These are phyloP conservation scores for Bombus superbus DNA, from an alignment of 1,140 invertebrate species.

Conservation along the genomic window DNA sequence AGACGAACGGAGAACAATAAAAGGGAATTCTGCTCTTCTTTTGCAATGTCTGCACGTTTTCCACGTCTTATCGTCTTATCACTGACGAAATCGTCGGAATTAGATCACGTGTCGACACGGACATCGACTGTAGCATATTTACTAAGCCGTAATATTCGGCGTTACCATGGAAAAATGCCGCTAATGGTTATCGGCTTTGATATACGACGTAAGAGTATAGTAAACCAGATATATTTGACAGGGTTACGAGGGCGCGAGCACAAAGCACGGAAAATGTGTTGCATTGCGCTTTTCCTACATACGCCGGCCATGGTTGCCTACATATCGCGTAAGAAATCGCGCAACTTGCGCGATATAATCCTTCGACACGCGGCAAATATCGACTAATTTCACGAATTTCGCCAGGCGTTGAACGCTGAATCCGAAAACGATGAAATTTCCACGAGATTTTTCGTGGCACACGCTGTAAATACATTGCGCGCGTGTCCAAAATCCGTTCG, in stretches of 20 bases:
- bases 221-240: conserved; percentile 52
- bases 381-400: not conserved
- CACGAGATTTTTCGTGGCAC: not conserved
- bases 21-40: not conserved
- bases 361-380: not conserved
- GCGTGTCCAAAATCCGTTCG: not conserved
- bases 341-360: conserved; percentile 12
- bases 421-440: not conserved
- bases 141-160: not conserved
- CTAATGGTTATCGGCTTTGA: conserved; percentile 50
- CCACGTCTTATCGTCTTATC: not conserved
- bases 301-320: not conserved
- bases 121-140: not conserved
- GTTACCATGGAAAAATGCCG: not conserved
- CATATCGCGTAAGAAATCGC: conserved; percentile 30
- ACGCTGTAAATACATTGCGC: not conserved
- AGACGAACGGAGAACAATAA: not conserved
- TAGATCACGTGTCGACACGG: not conserved
- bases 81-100: not conserved
- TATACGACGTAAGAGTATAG: conserved; percentile 32
- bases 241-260: conserved; percentile 39
- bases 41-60: not conserved
- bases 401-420: not conserved
- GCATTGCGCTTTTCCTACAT: conserved; percentile 9
- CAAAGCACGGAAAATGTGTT: conserved; percentile 33